Conservation (phyloP, 1,140 invertebrate genomes). For the Globodera ellingtonae region DNA sequence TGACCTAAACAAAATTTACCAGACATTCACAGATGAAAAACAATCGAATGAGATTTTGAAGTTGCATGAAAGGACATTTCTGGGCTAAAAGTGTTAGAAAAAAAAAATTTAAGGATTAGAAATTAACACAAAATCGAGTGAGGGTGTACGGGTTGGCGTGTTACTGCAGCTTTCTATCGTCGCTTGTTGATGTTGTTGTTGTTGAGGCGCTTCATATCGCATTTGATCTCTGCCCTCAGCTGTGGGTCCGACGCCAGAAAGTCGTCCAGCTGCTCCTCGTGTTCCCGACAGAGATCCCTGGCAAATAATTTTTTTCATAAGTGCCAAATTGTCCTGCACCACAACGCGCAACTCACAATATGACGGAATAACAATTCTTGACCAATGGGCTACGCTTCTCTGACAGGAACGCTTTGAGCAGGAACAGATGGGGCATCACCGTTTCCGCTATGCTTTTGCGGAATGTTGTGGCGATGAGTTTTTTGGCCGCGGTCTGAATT, state of each 20-base stretch:
- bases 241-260: conserved; percentile 40
- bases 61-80: too few species aligned
- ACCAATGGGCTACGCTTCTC: conserved; percentile 29
- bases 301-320: not conserved
- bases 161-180: too few species aligned
- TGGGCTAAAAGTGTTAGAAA: not conserved
- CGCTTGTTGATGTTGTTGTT: not conserved
- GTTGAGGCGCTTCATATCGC: conserved; percentile 35
- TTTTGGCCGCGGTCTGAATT: conserved; percentile 42
- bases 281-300: conserved; percentile 39
- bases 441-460: conserved; percentile 36
- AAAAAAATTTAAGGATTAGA: too few species aligned
- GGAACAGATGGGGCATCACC: conserved; percentile 35
- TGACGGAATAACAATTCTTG: conserved; percentile 20
- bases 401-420: conserved; percentile 33
- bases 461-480: conserved; percentile 37
- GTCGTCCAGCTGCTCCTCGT: conserved; percentile 41
- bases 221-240: conserved; percentile 42
- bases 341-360: not conserved
- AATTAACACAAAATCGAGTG: too few species aligned
- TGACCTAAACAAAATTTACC: too few species aligned
- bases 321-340: not conserved
- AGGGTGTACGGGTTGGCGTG: too few species aligned
- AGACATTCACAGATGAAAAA: too few species aligned
- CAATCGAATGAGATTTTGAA: too few species aligned